Conservation (phyloP, 2,888 invertebrate species). For the Nasonia oneida region DNA sequence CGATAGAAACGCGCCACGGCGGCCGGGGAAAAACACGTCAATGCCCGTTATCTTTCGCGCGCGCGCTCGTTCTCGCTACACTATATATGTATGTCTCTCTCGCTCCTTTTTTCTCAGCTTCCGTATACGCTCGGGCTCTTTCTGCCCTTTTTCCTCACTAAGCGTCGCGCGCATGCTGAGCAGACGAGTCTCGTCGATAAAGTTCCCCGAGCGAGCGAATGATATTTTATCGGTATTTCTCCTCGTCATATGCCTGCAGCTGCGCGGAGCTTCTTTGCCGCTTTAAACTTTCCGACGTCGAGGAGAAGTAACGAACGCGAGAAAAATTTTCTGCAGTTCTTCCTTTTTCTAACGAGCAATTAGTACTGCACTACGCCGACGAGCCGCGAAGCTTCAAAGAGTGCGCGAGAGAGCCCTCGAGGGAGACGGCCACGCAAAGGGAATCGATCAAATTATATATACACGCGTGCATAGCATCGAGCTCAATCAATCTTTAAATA, state of each 20-base stretch:
- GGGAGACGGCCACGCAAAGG: not conserved
- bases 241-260: constrained; percentile 20
- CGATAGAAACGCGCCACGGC: constrained; percentile 55
- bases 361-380: too few relatives aligned
- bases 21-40: constrained; percentile 60
- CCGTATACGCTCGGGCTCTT: not conserved
- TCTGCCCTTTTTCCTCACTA: not conserved
- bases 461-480: not conserved
- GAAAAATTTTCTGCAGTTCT: constrained; percentile 8
- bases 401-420: not conserved
- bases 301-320: constrained; percentile 7
- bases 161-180: constrained; percentile 49
- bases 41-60: constrained; percentile 64
- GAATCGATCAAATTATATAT: not conserved
- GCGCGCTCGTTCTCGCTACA: not conserved
- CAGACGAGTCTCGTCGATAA: constrained; percentile 24
- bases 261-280: not conserved
- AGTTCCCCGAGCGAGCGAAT: constrained; percentile 19
- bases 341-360: too few relatives aligned
- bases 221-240: constrained; percentile 46
- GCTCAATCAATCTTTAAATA: not conserved
- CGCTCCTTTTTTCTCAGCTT: constrained; percentile 7
- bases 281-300: constrained; percentile 12
- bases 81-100: constrained; percentile 53
- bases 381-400: not conserved